These are phyloP conservation scores for Leptinotarsa defecta DNA, from an alignment of 1,140 invertebrate genomes.

Conservation along the genomic window DNA sequence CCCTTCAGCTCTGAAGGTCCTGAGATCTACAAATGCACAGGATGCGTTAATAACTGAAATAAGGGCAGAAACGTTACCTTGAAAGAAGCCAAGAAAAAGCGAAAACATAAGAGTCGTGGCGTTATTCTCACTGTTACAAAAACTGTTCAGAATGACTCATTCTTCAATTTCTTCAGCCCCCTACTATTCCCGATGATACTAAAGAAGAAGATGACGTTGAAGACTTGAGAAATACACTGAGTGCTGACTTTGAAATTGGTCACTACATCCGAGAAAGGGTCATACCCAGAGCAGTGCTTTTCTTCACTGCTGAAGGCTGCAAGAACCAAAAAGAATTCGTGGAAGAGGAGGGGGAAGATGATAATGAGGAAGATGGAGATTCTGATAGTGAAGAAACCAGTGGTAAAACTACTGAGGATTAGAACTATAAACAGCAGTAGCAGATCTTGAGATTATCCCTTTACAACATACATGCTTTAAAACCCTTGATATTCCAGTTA, in stretches of 20 bases:
- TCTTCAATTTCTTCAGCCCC: constrained; percentile 99
- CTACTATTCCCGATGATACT: constrained; percentile 67
- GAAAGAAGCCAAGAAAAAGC: constrained; percentile 96
- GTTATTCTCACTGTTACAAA: constrained; percentile 89
- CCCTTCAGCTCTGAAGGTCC: constrained; percentile 97
- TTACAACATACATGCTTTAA: constrained; percentile 11
- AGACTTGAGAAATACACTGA: constrained; percentile 71
- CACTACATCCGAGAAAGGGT: constrained; percentile 94
- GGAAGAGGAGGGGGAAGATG: constrained; percentile 61
- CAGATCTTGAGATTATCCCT: background rate
- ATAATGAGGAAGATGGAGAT: constrained; percentile 54
- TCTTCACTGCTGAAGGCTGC: constrained; percentile 86
- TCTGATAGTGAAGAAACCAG: constrained; percentile 29
- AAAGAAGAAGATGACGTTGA: constrained; percentile 74
- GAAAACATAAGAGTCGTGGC: constrained; percentile 95
- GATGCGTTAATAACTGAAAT: constrained; percentile 60
- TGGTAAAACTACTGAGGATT: constrained; percentile 33
- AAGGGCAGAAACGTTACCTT: constrained; percentile 93
- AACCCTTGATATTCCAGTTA: background rate
- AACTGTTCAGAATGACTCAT: constrained; percentile 91
- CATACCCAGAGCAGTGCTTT: constrained; percentile 90
- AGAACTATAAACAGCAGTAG: constrained; percentile 51
- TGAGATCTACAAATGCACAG: constrained; percentile 92
- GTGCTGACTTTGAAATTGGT: constrained; percentile 96
- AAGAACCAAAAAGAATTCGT: constrained; percentile 78